Conservation (phyloP, 2,113 vertebrate genomes). For the Fregetta grallaria region DNA sequence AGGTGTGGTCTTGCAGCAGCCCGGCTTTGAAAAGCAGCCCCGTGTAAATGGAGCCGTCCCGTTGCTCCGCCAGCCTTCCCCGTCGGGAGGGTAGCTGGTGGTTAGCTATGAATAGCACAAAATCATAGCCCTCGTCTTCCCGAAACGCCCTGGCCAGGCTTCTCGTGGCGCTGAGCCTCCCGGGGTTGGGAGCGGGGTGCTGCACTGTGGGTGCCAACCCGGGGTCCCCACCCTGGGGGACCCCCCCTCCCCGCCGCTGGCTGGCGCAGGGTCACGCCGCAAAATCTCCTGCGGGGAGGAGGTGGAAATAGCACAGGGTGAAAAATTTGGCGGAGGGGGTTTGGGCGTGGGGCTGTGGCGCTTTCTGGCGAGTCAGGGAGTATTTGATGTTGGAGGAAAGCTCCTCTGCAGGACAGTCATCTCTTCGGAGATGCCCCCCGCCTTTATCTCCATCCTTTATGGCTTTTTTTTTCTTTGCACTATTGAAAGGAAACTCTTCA, state of each 20-base stretch:
- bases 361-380: not conserved
- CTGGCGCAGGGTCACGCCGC: fast-evolving
- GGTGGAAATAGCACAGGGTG: not conserved
- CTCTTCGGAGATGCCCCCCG: not conserved
- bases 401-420: not conserved
- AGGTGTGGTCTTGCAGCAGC: not conserved
- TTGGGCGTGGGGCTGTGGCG: not conserved
- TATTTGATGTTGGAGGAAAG: not conserved
- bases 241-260: not conserved
- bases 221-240: fast-evolving
- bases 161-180: not conserved
- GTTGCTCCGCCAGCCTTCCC: not conserved
- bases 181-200: not conserved
- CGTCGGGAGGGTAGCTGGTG: not conserved
- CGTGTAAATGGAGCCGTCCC: not conserved
- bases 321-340: not conserved
- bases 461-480: not conserved
- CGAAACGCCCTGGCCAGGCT: not conserved
- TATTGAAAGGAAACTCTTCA: not conserved
- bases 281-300: not conserved
- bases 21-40: not conserved
- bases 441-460: not conserved
- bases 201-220: not conserved
- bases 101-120: conserved; percentile 57
- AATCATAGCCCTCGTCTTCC: conserved; percentile 48